Conservation (phyloP, 2,888 invertebrate species). For the Drosophila eohydei region DNA sequence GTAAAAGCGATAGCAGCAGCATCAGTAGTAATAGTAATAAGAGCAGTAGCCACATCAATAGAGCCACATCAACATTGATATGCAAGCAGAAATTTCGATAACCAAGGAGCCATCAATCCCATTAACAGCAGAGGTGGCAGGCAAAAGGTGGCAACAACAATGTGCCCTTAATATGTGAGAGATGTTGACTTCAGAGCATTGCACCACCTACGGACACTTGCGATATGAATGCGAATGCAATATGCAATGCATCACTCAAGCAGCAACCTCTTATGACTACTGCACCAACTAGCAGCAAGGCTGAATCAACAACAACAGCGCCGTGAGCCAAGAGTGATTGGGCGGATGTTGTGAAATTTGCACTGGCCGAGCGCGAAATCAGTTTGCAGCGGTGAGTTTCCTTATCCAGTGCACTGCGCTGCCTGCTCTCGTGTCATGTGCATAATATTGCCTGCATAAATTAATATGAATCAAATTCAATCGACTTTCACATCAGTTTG, state of each 20-base stretch:
- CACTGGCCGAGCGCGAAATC: slow-evolving; percentile 84
- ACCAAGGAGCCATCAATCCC: slow-evolving; percentile 34
- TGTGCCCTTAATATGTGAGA: slow-evolving; percentile 36
- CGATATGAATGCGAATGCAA: slow-evolving; percentile 39
- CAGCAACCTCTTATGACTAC: not conserved
- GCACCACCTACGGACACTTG: slow-evolving; percentile 38
- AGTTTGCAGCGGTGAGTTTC: slow-evolving; percentile 75
- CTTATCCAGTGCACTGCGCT: not conserved
- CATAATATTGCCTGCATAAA: not conserved
- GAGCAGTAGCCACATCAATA: not conserved
- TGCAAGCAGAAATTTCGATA: slow-evolving; percentile 29
- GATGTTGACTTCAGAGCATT: slow-evolving; percentile 24
- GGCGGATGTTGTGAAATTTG: slow-evolving; percentile 85
- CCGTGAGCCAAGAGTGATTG: slow-evolving; percentile 59
- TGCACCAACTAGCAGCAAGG: not conserved
- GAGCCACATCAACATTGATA: slow-evolving; percentile 41
- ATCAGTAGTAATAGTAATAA: not conserved
- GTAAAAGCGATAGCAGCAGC: not conserved
- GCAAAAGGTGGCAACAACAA: slow-evolving; percentile 31
- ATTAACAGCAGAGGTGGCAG: slow-evolving; percentile 22
- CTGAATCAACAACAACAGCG: slow-evolving; percentile 21
- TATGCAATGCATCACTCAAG: not conserved
- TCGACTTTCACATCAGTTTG: not conserved
- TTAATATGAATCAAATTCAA: not conserved
- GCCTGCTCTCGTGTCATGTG: not conserved